Evolutionary conservation across 2,888 invertebrate species (phyloP).

Genomic region (Xestoiulus laeticollis): DNA sequence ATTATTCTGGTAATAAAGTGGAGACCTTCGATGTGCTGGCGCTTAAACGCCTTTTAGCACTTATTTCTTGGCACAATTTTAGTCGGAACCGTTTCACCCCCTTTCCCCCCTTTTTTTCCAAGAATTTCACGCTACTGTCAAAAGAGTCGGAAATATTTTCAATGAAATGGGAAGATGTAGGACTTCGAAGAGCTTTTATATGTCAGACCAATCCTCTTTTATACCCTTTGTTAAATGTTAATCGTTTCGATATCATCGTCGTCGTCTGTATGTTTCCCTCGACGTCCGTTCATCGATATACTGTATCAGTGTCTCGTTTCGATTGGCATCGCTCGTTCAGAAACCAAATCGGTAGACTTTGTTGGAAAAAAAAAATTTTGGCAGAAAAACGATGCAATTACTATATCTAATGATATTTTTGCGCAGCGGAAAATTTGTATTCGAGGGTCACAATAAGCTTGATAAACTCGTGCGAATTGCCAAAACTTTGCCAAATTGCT

Average conservation of each 20-base stretch:
- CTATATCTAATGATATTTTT: background rate
- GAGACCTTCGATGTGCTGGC: background rate
- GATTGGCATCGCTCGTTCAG: constrained; percentile 1
- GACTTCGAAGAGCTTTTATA: constrained; percentile 18
- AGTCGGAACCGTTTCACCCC: background rate
- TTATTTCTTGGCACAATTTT: constrained; percentile 11
- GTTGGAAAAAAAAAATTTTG: background rate
- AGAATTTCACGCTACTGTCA: constrained; percentile 26
- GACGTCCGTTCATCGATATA: constrained; percentile 8
- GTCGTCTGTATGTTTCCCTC: constrained; percentile 17
- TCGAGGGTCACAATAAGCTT: background rate
- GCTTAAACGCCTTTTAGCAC: background rate
- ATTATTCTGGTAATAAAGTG: constrained; percentile 26
- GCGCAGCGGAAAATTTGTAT: background rate
- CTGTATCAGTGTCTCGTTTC: background rate
- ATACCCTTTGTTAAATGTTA: constrained; percentile 17
- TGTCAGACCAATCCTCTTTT: constrained; percentile 10
- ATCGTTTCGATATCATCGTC: constrained; percentile 17
- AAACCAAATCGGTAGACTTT: background rate
- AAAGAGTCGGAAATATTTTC: constrained; percentile 6
- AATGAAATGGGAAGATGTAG: background rate
- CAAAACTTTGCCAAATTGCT: background rate
- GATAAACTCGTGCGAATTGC: background rate
- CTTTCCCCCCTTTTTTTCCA: background rate
- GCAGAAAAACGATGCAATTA: background rate